phyloP scores from a whole-genome alignment of 2,113 vertebrate genomes.

The Sardina pilchardus region DNA sequence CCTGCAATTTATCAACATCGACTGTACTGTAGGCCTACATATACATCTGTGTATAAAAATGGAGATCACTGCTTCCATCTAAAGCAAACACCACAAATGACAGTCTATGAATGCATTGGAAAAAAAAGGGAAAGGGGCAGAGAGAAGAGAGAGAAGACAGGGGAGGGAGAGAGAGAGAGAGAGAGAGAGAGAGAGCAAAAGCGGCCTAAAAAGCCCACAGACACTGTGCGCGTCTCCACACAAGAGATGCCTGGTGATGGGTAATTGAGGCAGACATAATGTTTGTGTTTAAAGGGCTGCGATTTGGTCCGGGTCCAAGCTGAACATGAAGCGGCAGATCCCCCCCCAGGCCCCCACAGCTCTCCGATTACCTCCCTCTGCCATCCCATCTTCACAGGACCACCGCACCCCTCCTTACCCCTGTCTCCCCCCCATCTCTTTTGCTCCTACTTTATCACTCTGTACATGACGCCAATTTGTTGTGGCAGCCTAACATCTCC shows the following conservation, averaged over 20 bases:
- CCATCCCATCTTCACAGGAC: slow-evolving; percentile 63
- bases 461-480: slow-evolving; percentile 74
- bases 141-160: slow-evolving; percentile 9
- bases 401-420: slow-evolving; percentile 38
- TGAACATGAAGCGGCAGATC: slow-evolving; percentile 65
- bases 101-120: slow-evolving; percentile 19
- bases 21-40: too few relatives aligned
- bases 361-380: slow-evolving; percentile 70
- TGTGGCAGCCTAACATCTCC: slow-evolving; percentile 72
- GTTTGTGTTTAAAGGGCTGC: slow-evolving; percentile 66
- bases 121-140: slow-evolving; percentile 19
- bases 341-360: slow-evolving; percentile 62
- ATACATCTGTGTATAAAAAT: slow-evolving; percentile 14
- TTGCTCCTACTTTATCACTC: slow-evolving; percentile 51
- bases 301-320: slow-evolving; percentile 67
- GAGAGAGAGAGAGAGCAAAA: background rate
- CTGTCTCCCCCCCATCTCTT: slow-evolving; percentile 24
- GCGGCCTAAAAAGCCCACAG: background rate
- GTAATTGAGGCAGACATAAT: slow-evolving; percentile 70
- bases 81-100: slow-evolving; percentile 30
- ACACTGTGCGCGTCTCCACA: slow-evolving; percentile 28
- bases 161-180: background rate
- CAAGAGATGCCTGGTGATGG: slow-evolving; percentile 49
- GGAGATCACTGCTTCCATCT: slow-evolving; percentile 8
- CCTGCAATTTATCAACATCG: slow-evolving; percentile 19